Conservation (phyloP, 2,888 invertebrate genomes). For the Cantharis rustica region DNA sequence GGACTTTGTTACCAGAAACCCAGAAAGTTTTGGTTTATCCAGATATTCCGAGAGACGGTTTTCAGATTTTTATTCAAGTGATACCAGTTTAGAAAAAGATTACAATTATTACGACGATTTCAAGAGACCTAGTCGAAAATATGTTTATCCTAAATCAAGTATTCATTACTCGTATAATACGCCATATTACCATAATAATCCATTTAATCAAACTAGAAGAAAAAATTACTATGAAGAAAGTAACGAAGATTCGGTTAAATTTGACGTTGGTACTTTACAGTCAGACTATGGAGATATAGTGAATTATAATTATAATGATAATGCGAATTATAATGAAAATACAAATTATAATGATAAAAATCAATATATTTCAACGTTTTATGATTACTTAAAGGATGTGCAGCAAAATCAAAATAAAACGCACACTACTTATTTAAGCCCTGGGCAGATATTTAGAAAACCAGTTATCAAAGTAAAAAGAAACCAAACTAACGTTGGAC, state of each 20-base stretch:
- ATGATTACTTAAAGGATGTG: background rate
- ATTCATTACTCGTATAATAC: background rate
- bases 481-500: background rate
- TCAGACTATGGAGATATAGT: conserved; percentile 20
- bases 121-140: conserved; percentile 4
- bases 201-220: background rate
- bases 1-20: background rate
- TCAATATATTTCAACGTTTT: background rate
- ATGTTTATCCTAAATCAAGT: conserved; percentile 22
- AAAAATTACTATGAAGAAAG: background rate
- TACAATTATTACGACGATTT: conserved; percentile 23
- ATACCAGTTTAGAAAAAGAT: conserved; percentile 4
- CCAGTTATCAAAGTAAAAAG: background rate
- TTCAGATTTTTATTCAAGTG: background rate
- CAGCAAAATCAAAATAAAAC: background rate
- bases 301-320: background rate
- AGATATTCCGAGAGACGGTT: background rate
- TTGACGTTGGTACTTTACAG: conserved; percentile 6
- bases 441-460: background rate
- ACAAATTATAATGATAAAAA: background rate
- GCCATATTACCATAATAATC: background rate
- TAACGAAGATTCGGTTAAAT: conserved; percentile 10
- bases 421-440: background rate
- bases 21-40: background rate
- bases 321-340: background rate